These are phyloP conservation scores for Salarias fasciatus DNA, from an alignment of 2,797 vertebrate genomes.

Conservation along the genomic window DNA sequence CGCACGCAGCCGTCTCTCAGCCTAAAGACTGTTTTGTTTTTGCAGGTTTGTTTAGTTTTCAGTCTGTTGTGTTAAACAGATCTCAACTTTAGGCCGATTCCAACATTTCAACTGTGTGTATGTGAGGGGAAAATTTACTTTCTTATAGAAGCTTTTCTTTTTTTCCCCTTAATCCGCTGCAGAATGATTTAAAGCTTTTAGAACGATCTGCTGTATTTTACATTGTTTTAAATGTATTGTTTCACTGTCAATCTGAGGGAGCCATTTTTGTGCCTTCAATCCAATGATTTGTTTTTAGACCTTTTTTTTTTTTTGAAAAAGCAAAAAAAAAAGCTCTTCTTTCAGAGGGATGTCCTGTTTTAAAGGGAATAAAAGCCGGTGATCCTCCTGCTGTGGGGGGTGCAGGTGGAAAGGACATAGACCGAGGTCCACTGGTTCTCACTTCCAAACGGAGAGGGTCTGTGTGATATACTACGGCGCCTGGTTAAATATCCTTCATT, in stretches of 20 bases:
- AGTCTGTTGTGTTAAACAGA: no score
- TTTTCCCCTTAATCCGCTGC: no score
- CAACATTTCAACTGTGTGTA: no score
- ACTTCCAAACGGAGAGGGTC: conserved; percentile 51
- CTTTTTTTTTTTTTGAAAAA: no score
- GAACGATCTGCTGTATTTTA: conserved; percentile 48
- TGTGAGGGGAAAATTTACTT: no score
- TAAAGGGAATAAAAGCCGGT: no score
- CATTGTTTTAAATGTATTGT: conserved; percentile 86
- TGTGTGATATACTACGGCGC: conserved; percentile 80
- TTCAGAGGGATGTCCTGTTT: conserved; percentile 5
- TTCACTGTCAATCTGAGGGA: conserved; percentile 1
- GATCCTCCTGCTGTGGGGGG: conserved; percentile 4
- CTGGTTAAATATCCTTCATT: conserved; percentile 85
- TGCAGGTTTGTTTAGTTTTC: no score
- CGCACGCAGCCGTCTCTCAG: no score
- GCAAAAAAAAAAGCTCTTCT: not conserved
- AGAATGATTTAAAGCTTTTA: no score
- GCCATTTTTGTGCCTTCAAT: conserved; percentile 11
- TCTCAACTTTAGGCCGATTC: no score
- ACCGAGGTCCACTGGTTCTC: conserved; percentile 62
- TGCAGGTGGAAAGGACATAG: conserved; percentile 63
- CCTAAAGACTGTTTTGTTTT: no score
- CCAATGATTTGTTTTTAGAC: not conserved
- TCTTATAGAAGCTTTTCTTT: no score